These are phyloP conservation scores for Formica exsecta DNA, from an alignment of 1,140 invertebrate species.

Conservation along the genomic window DNA sequence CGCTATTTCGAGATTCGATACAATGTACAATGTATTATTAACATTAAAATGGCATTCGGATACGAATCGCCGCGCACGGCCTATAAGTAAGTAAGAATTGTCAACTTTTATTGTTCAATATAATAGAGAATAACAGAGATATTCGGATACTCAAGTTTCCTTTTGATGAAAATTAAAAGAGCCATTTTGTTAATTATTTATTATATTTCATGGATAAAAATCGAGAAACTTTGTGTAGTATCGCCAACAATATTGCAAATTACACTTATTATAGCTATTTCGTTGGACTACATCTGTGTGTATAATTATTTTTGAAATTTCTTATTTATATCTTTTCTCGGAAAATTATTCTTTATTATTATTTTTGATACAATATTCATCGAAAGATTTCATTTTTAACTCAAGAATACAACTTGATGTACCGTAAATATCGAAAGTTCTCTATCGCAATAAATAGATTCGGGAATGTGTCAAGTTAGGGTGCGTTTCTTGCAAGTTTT, in stretches of 20 bases:
- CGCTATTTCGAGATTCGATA: slow-evolving; percentile 2
- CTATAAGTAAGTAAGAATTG: background rate
- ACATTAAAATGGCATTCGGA: background rate
- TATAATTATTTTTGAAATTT: background rate
- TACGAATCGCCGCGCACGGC: background rate
- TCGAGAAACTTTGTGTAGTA: background rate
- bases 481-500: background rate
- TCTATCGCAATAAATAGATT: background rate
- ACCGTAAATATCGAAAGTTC: slow-evolving; percentile 14
- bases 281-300: background rate
- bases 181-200: too few species aligned
- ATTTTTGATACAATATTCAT: background rate
- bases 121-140: background rate
- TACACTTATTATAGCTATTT: background rate
- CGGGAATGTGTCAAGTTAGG: background rate
- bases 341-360: too few species aligned
- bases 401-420: background rate
- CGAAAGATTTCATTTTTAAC: background rate
- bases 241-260: background rate
- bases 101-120: background rate
- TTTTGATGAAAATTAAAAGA: too few species aligned
- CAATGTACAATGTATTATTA: background rate
- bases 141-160: too few species aligned
- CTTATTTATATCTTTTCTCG: too few species aligned
- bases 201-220: background rate